phyloP scores from a whole-genome alignment of 2,113 vertebrate genomes.

The Brevimyrus niger region DNA sequence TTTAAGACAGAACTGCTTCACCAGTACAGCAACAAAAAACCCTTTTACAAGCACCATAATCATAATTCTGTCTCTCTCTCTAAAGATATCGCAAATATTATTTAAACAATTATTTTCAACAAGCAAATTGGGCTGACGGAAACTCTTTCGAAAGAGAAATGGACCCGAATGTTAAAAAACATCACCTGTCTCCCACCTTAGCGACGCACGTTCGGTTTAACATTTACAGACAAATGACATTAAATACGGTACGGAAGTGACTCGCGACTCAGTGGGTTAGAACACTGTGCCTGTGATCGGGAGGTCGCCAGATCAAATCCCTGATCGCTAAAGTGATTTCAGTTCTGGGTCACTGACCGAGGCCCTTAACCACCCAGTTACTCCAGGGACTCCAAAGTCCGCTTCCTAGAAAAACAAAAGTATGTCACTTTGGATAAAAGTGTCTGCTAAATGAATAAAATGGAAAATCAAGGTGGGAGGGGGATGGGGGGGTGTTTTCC shows the following conservation, averaged over 20 bases:
- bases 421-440: not conserved
- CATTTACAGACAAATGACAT: not conserved
- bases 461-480: not conserved
- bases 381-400: not conserved
- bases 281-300: not conserved
- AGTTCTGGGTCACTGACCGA: not conserved
- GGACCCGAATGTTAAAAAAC: not conserved
- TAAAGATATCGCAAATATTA: not conserved
- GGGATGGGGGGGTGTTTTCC: not conserved
- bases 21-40: not conserved
- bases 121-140: not conserved
- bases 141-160: not conserved
- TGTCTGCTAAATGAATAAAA: not conserved
- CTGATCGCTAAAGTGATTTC: not conserved
- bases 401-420: not conserved
- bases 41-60: not conserved
- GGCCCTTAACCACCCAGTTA: not conserved
- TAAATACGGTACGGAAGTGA: not conserved
- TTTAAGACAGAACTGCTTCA: not conserved
- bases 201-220: not conserved
- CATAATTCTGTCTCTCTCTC: not conserved
- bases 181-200: not conserved
- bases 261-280: not conserved
- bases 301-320: not conserved
- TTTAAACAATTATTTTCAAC: not conserved